phyloP scores from a whole-genome alignment of 2,888 invertebrate genomes.

The Automeris io region DNA sequence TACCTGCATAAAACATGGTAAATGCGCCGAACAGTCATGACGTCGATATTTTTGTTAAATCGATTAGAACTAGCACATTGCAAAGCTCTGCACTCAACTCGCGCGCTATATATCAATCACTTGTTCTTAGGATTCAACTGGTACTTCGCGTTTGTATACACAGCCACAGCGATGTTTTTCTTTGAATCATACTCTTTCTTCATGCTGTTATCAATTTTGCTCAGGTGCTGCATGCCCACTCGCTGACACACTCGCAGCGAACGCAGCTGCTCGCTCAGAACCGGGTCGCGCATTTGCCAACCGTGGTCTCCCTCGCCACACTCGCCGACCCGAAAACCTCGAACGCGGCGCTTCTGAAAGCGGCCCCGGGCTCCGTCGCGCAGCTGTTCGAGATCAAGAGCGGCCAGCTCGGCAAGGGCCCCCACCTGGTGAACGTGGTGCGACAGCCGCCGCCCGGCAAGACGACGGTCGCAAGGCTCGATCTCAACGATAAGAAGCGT shows the following conservation, averaged over 20 bases:
- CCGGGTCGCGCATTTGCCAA: conserved; percentile 35
- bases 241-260: conserved; percentile 49
- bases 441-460: conserved; percentile 51
- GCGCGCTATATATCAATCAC: no score
- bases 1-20: no score
- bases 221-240: conserved; percentile 52
- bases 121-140: no score
- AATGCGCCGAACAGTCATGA: no score
- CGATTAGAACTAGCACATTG: no score
- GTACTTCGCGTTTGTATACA: no score
- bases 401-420: conserved; percentile 54
- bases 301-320: conserved; percentile 55
- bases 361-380: conserved; percentile 48
- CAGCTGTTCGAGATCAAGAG: conserved; percentile 64
- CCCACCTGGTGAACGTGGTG: conserved; percentile 63
- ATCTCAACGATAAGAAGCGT: conserved; percentile 42
- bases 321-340: conserved; percentile 41
- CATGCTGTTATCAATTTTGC: no score
- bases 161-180: no score
- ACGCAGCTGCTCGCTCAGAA: conserved; percentile 49
- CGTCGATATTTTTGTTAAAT: no score
- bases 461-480: conserved; percentile 36
- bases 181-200: no score
- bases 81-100: no score
- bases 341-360: conserved; percentile 39